These are phyloP conservation scores for Luidia sarsii DNA, from an alignment of 53 echinoderm and acorn worm genomes.

Conservation along the genomic window DNA sequence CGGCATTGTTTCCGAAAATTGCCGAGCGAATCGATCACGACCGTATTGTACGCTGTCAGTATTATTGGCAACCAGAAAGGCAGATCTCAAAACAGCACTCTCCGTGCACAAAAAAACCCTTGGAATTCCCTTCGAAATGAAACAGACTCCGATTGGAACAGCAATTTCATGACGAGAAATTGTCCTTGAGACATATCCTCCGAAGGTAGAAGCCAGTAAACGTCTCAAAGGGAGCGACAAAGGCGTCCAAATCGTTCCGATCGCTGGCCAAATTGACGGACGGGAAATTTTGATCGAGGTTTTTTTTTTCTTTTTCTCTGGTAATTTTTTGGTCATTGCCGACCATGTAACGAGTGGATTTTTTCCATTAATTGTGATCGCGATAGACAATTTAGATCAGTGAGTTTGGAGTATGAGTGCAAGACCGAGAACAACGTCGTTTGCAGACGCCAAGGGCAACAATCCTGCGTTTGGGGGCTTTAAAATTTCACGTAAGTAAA, in stretches of 20 bases:
- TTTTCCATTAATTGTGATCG: conserved; percentile 31
- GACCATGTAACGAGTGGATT: conserved; percentile 75
- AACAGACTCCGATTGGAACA: conserved; percentile 27
- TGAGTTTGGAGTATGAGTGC: conserved; percentile 95
- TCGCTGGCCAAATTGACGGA: conserved; percentile 43
- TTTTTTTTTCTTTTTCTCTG: not conserved
- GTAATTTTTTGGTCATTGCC: conserved; percentile 70
- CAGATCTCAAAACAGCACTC: conserved; percentile 42
- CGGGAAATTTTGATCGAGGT: conserved; percentile 37
- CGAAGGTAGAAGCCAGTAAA: not conserved
- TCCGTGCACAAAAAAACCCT: conserved; percentile 30
- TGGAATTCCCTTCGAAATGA: conserved; percentile 45
- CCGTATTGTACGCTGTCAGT: conserved; percentile 75
- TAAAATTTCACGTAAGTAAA: conserved; percentile 99
- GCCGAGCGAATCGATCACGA: conserved; percentile 51
- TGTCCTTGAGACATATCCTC: not conserved
- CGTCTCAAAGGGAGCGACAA: conserved; percentile 10
- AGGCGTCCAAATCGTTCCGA: conserved; percentile 20
- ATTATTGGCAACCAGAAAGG: conserved; percentile 73
- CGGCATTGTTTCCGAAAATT: conserved; percentile 49
- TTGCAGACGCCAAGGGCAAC: conserved; percentile 98
- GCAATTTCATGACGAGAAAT: conserved; percentile 3
- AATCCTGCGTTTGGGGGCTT: conserved; percentile 96
- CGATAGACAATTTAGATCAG: conserved; percentile 26
- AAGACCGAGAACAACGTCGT: conserved; percentile 99